Evolutionary conservation across 2,888 invertebrate genomes (phyloP).

Genomic region (Teinopalpus imperialis): DNA sequence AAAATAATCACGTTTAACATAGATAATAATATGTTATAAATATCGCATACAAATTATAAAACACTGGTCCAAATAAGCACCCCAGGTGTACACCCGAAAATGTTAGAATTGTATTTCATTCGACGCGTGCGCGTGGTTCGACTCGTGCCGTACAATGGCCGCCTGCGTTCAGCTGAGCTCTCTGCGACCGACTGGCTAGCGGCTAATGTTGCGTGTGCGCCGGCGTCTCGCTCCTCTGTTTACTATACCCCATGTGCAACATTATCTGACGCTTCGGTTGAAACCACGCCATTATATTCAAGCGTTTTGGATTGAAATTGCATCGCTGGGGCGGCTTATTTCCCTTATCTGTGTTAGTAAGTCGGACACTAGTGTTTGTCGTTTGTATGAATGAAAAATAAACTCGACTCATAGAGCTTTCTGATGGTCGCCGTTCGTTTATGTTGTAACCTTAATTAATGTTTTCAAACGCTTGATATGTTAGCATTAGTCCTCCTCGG

Average conservation of each 20-base stretch:
- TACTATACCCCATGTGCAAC: slow-evolving; percentile 73
- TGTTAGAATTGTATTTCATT: slow-evolving; percentile 55
- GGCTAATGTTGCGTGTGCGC: too few relatives aligned
- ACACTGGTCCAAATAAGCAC: slow-evolving; percentile 57
- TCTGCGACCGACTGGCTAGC: slow-evolving; percentile 49
- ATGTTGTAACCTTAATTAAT: slow-evolving; percentile 77
- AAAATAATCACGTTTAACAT: slow-evolving; percentile 42
- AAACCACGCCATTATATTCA: slow-evolving; percentile 40
- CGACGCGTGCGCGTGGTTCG: slow-evolving; percentile 51
- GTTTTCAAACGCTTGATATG: slow-evolving; percentile 58
- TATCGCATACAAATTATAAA: slow-evolving; percentile 41
- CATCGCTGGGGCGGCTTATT: slow-evolving; percentile 23
- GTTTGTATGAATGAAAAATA: slow-evolving; percentile 78
- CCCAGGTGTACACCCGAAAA: slow-evolving; percentile 57
- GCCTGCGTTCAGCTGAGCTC: slow-evolving; percentile 59
- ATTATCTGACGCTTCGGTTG: slow-evolving; percentile 49
- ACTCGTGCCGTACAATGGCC: slow-evolving; percentile 62
- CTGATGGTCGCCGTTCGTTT: slow-evolving; percentile 64
- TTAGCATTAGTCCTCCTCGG: slow-evolving; percentile 48
- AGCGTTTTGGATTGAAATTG: slow-evolving; percentile 31
- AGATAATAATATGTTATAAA: slow-evolving; percentile 34
- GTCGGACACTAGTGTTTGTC: slow-evolving; percentile 74
- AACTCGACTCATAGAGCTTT: slow-evolving; percentile 71
- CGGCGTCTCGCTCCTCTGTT: slow-evolving; percentile 61
- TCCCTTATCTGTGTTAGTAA: slow-evolving; percentile 73